Evolutionary conservation across 2,113 vertebrate species (phyloP).

Genomic region (Bubo scandiacus): DNA sequence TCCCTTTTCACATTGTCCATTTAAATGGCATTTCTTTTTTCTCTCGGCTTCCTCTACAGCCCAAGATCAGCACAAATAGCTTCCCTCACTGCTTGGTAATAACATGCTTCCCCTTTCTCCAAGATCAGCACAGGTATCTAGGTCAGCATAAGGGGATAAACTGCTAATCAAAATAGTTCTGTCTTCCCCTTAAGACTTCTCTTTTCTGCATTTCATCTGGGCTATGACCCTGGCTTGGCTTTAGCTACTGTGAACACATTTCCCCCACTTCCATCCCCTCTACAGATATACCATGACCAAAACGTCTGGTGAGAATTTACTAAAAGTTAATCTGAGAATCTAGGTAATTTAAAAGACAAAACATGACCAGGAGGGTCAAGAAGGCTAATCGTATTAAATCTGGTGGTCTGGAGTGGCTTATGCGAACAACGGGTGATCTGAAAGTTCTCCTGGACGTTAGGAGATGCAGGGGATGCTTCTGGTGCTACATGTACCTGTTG

Average conservation of each 20-base stretch:
- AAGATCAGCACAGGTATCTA: background rate
- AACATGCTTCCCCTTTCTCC: background rate
- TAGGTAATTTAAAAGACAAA: background rate
- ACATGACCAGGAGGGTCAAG: background rate
- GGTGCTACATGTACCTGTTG: background rate
- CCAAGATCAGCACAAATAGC: background rate
- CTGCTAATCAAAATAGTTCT: background rate
- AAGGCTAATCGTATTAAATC: background rate
- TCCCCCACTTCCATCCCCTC: background rate
- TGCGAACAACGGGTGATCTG: fast-evolving
- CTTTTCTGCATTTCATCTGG: background rate
- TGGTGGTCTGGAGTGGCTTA: background rate
- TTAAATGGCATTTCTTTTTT: background rate
- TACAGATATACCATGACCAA: background rate
- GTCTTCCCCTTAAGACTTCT: background rate
- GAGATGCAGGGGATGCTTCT: background rate
- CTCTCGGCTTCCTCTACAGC: background rate
- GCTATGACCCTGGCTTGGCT: background rate
- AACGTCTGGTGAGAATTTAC: background rate
- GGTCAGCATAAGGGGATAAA: background rate
- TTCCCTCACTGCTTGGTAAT: background rate
- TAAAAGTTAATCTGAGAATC: background rate
- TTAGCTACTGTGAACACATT: background rate
- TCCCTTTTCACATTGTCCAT: background rate
- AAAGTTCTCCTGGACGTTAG: background rate